These are phyloP conservation scores for Umimayanthus chanpuru DNA, from an alignment of 92 coral and sea anemone species.

Conservation along the genomic window DNA sequence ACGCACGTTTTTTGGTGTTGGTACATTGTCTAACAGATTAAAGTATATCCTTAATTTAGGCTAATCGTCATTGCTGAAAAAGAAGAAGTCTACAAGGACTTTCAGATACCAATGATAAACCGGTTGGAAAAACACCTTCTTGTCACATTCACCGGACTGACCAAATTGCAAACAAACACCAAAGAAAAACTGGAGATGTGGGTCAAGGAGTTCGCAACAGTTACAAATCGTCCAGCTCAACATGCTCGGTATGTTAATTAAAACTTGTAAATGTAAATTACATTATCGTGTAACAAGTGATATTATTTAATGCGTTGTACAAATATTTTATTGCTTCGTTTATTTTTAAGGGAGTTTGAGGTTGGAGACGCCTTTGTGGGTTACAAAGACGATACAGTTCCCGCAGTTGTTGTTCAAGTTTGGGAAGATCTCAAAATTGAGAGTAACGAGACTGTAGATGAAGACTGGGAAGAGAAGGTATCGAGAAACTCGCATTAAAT, in stretches of 20 bases:
- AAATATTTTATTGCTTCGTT: too few species aligned
- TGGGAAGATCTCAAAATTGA: conserved; percentile 49
- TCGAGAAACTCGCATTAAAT: neutral
- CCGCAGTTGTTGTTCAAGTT: conserved; percentile 80
- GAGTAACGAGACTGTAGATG: conserved; percentile 27
- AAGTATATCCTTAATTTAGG: conserved; percentile 27
- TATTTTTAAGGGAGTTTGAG: conserved; percentile 40
- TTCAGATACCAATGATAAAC: conserved; percentile 82
- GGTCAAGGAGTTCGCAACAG: conserved; percentile 63
- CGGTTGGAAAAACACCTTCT: conserved; percentile 87
- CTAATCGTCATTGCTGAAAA: conserved; percentile 90
- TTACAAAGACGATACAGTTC: conserved; percentile 79
- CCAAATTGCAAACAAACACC: conserved; percentile 46
- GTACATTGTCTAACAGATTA: neutral
- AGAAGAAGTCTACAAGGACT: conserved; percentile 75
- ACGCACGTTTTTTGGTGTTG: too few species aligned
- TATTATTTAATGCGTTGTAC: too few species aligned
- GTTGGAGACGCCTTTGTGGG: conserved; percentile 87
- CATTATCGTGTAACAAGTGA: too few species aligned
- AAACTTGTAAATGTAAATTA: too few species aligned
- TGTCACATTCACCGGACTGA: conserved; percentile 72
- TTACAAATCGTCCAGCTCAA: neutral
- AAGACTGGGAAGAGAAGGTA: conserved; percentile 31
- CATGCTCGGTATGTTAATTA: conserved; percentile 8
- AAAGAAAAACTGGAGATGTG: conserved; percentile 65